These are phyloP conservation scores for Micropoecilia bifurca DNA, from an alignment of 2,797 vertebrate genomes.

Conservation along the genomic window DNA sequence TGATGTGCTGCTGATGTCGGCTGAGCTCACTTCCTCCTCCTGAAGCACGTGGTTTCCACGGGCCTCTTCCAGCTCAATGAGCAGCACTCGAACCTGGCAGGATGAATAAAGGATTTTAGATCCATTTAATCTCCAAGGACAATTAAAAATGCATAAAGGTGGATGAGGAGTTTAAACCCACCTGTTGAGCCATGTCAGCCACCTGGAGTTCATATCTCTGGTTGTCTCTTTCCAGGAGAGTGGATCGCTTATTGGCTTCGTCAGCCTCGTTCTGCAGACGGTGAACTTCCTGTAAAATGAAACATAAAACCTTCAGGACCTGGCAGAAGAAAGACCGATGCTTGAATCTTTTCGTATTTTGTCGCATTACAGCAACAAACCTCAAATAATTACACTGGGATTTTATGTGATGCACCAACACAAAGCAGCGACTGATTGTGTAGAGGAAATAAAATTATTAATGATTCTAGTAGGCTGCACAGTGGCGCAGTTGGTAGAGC, in stretches of 20 bases:
- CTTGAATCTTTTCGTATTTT: not conserved
- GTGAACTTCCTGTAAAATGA: constrained; percentile 88
- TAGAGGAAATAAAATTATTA: not conserved
- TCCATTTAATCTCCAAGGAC: not conserved
- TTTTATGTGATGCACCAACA: not conserved
- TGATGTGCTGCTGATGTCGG: constrained; percentile 92
- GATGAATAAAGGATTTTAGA: not conserved
- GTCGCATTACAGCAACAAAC: not conserved
- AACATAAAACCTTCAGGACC: fast-evolving
- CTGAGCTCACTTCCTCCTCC: constrained; percentile 89
- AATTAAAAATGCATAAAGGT: not conserved
- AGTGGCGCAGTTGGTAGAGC: too few species aligned
- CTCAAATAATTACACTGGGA: not conserved
- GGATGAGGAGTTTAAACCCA: constrained; percentile 48
- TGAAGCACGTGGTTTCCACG: constrained; percentile 93
- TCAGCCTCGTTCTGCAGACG: constrained; percentile 91
- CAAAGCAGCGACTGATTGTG: not conserved
- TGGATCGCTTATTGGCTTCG: constrained; percentile 91
- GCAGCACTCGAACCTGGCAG: constrained; percentile 89
- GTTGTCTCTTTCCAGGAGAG: constrained; percentile 90
- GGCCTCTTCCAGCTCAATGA: constrained; percentile 96
- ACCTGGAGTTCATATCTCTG: constrained; percentile 91
- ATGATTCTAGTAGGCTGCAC: too few species aligned
- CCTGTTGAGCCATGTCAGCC: constrained; percentile 93
- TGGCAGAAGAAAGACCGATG: not conserved